Evolutionary conservation across 1,140 invertebrate species (phyloP), one percentile per base, ranked within the genome.

Genomic region (Trachelipus rathkii): DNA sequence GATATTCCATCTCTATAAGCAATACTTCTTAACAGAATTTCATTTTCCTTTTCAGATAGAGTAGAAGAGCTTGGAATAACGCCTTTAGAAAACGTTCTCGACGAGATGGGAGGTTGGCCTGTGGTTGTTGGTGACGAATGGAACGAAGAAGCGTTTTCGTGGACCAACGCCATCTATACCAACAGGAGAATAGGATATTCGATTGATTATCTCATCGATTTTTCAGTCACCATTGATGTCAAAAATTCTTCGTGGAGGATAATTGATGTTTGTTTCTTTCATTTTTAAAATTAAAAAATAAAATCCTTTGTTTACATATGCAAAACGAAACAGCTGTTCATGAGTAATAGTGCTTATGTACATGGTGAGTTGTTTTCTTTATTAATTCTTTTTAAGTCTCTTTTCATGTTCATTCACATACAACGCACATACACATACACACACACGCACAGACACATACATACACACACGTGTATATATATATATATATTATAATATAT

Each of bases 131-230:
- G 91, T 0, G 87, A 90, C 6, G 81, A 81, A 0, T 97, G 94
- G 95, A 87, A 91, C 74, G 88, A 87, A n/a, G 83, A 87, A 3
- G 85, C 85, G 24, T 95, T 92, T 84, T 88, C 90, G 69, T 78
- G 77, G 77, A 50, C 90, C 82, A 87, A 94, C 79, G 90, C 90
- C 10, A 90, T 95, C 5, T 94, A 92, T 85, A 91, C 89, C 73
- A 95, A 94, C 85, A 87, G 92, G 43, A 86, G 86, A 69, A 85
- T 88, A 6, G 95, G 95, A 5, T 95, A 93, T 83, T 94, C 92
- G 10, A 91, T 95, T 68, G 93, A 96, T 84, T 95, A 96, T 83
- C 91, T 96, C 83, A 88, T 97, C 15, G 93, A 96, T 82, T 93
- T 96, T 80, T 94, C 92, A 53, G 91, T 97, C 75, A 90, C 90